Evolutionary conservation across 2,888 invertebrate species (phyloP), one percentile per base, ranked within the genome.

Genomic region (Lasius platythorax): DNA sequence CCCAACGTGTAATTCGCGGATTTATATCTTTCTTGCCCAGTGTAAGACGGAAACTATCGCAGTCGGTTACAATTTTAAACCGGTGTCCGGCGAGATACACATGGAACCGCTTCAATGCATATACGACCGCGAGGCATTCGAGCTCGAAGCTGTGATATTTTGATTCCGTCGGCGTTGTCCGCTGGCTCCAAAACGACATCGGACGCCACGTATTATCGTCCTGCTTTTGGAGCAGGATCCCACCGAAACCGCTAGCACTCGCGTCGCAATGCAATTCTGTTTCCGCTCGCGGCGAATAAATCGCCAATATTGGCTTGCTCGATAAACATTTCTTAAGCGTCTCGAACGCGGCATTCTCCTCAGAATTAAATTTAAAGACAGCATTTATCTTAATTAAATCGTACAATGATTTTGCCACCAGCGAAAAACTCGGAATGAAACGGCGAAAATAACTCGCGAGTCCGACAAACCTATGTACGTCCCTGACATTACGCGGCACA

Each of bases 221-320:
- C 58, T 58, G 58, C 4, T 28, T 58, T 12, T 58, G 58, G 58
- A 58, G 58, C 11, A 58, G 58, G 8, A 58, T n/a, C 8, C 23
- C 58, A 11, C 58, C 58, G 11, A 75, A 12, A 78, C 94, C 92
- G 1, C 87, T 74, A 0, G 68, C 64, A 81, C 33, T 91, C 85
- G 18, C 91, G 90, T 70, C 89, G 88, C 74, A 88, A 92, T 6
- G 87, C 85, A 8, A 93, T 85, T 3, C 87, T 83, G 33, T 58
- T 3, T 9, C 58, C 11, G 11, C 58, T 0, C 2, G n/a, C 6
- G 28, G 58, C 6, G 23, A 23, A 58, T 58, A 58, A 3, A 28
- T 23, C 0, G 58, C n/a, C 30, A 63, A 18, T 12, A 63, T 4
- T 2, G 61, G 61, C 15, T 15, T 33, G 15, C 18, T 12, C 0